Base-by-base conservation (phyloP, 2,888 invertebrate species). In the Drosophila trichaetosa region DNA sequence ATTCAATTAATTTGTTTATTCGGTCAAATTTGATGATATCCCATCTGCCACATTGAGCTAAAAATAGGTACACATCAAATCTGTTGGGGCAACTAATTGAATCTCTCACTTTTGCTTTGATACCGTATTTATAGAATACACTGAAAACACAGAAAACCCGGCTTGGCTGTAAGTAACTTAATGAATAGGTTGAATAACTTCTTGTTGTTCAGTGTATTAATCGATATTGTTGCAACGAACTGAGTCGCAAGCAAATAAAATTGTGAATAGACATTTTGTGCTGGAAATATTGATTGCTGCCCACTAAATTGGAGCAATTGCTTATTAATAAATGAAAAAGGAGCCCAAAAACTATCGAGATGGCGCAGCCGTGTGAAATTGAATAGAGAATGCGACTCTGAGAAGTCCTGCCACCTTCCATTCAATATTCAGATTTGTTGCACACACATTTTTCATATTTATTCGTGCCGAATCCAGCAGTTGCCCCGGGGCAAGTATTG, bases 301-400 rank as follows among this genome's bases (percentile, higher is more conserved):
- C 61, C 75, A 65, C 60, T 34, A 52, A 60, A 46, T 49, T 58
- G 49, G 31, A 27, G 61, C 38, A 56, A 62, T 64, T 64, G 61
- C 59, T 54, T 65, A 78, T 74, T 68, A 63, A 68, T 79, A 82
- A 79, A 64, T 75, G 59, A 4, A 27, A 75, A 79, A 46, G 54
- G 13, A 53, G 40, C 31, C 54, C 42, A 31, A 63, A 63, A 36
- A 27, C 51, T 31, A 36, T 11, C 10, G 18, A n/a, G 4, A 13
- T 11, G 48, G n/a, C 29, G 54, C 13, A 27, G 21, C 24, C 27
- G n/a, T 54, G 46, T 75, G 52, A 63, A 59, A 64, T 49, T 60
- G 63, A 60, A 63, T 60, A 74, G 68, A 33, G 70, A 76, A 65
- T 79, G 57, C 52, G 48, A 36, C 2, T 21, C 33, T 40, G 21